These are phyloP conservation scores for Hylaea fasciaria DNA, from an alignment of 2,888 invertebrate genomes.

Conservation along the genomic window DNA sequence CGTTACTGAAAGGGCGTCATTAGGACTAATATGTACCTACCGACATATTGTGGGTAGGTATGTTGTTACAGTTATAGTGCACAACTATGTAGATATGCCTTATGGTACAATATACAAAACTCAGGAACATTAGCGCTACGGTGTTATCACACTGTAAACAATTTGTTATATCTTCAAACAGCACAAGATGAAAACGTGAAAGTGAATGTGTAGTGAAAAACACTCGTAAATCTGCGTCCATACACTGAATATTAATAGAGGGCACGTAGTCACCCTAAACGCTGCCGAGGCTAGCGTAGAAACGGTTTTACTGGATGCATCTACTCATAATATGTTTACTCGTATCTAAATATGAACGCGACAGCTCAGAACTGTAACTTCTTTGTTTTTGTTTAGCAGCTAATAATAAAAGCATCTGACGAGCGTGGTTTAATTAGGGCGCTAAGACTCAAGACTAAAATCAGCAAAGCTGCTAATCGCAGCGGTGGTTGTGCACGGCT, in stretches of 20 bases:
- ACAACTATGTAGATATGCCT: no score
- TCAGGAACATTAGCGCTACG: no score
- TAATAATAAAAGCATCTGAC: conserved; percentile 49
- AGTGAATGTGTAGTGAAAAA: conserved; percentile 25
- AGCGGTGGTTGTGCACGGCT: conserved; percentile 60
- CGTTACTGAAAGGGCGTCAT: no score
- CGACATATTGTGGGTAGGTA: no score
- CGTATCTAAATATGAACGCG: background rate
- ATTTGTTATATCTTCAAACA: background rate
- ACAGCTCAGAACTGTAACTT: no score
- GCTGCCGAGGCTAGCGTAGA: conserved; percentile 53
- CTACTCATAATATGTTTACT: conserved; percentile 55
- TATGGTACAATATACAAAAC: no score
- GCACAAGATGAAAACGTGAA: background rate
- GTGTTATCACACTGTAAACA: background rate
- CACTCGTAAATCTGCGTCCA: conserved; percentile 53
- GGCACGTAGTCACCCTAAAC: conserved; percentile 55
- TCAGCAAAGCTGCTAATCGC: conserved; percentile 60
- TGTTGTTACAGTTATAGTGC: no score
- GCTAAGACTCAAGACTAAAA: conserved; percentile 8
- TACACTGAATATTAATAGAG: conserved; percentile 74
- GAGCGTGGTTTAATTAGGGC: background rate
- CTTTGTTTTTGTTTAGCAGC: conserved; percentile 20
- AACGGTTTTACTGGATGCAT: conserved; percentile 67
- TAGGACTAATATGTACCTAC: no score